Evolutionary conservation across 1,140 invertebrate genomes (phyloP), one percentile per base, ranked within the genome.

Genomic region (Ladona fulva): DNA sequence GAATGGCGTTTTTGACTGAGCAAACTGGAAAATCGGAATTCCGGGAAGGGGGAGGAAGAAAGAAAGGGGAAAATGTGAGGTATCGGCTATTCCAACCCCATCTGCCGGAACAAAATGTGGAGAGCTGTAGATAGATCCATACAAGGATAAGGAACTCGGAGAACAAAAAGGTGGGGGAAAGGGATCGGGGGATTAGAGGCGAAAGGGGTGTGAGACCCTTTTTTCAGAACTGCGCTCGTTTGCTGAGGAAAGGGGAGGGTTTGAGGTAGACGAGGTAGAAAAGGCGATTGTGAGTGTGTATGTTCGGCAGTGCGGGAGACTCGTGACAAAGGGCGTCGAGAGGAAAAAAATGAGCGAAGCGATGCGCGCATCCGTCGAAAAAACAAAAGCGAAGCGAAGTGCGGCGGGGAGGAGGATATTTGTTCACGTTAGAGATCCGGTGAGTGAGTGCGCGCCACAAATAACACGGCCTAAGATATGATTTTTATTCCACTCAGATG

Each of bases 391-490:
- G 3, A 52, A 52, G 44, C 44, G 44, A 52, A 52, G 44, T 52
- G 44, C 44, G 44, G 44, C 44, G 10, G 19, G n/a, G 52, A 6
- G 52, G 52, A 19, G 52, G 52, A 66, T 66, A 66, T 66, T 66
- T 66, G 52, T 66, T 66, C 52, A 22, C n/a, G 52, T 66, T 66
- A 66, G 14, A 22, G 52, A 22, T 16, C 52, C 16, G 14, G 19
- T 52, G 44, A 52, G 44, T 52, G 44, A 52, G 44, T 52, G 44
- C 44, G 52, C 52, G 52, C 52, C 52, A 66, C 52, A 66, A 66
- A 66, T 66, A 66, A 66, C 52, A 22, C 52, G n/a, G 52, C 52
- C 52, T 66, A 66, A 66, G 52, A 66, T 66, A 66, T 66, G 52
- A 66, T 66, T 66, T 66, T 66, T 66, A 66, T 66, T 66, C 52